Evolutionary conservation across 2,888 invertebrate species (phyloP).

Genomic region (Andricus quercusramuli): DNA sequence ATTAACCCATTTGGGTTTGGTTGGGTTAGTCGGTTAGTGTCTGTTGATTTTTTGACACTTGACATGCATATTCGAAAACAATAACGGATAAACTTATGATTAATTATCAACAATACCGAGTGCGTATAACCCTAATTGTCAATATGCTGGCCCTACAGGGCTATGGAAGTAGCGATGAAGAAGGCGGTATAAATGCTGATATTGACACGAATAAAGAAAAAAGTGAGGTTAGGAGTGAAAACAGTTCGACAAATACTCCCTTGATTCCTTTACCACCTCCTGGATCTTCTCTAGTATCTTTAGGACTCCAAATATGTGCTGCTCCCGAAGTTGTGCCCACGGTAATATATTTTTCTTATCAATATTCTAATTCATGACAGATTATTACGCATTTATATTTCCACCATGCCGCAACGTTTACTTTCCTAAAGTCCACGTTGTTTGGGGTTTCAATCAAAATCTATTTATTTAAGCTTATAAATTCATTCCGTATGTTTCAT

Average conservation of each 20-base stretch:
- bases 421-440: no score
- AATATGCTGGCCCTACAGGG: slow-evolving; percentile 87
- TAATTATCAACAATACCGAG: background rate
- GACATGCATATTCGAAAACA: background rate
- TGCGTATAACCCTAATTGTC: background rate
- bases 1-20: no score
- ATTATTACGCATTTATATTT: background rate
- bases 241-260: slow-evolving; percentile 74
- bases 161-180: slow-evolving; percentile 86
- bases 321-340: slow-evolving; percentile 92
- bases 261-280: slow-evolving; percentile 82
- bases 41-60: background rate
- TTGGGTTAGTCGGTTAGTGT: no score
- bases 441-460: no score
- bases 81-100: background rate
- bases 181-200: slow-evolving; percentile 72
- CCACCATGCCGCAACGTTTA: background rate
- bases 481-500: no score
- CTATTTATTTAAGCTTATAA: no score
- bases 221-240: slow-evolving; percentile 73
- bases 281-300: slow-evolving; percentile 79
- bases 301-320: slow-evolving; percentile 87
- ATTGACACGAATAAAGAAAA: slow-evolving; percentile 18
- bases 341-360: slow-evolving; percentile 77
- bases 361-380: background rate